Conservation (phyloP, 2,113 vertebrate species). For the Tenrec ecaudatus region DNA sequence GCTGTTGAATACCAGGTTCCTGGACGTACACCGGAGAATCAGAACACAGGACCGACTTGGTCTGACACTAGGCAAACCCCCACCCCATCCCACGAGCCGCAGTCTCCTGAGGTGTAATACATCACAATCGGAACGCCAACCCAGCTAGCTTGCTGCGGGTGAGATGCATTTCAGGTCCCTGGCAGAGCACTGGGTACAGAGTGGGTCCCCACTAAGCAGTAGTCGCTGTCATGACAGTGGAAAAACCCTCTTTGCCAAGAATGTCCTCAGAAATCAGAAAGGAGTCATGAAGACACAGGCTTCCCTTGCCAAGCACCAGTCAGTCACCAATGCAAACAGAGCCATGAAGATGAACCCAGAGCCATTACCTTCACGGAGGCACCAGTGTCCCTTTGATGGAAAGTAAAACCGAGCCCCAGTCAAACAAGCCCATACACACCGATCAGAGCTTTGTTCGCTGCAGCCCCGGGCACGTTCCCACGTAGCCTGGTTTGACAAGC, state of each 20-base stretch:
- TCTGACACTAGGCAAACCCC: background rate
- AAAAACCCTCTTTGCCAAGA: constrained; percentile 76
- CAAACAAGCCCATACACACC: constrained; percentile 87
- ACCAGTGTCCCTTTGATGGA: constrained; percentile 87
- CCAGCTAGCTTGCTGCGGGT: background rate
- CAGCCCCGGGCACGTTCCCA: constrained; percentile 85
- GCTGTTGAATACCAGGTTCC: background rate
- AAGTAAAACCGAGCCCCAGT: constrained; percentile 86
- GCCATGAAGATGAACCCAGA: constrained; percentile 81
- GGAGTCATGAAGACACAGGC: constrained; percentile 73
- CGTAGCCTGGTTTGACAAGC: constrained; percentile 87
- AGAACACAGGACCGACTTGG: background rate
- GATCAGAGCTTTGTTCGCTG: constrained; percentile 79
- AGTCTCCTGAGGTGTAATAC: background rate
- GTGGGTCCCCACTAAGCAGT: background rate
- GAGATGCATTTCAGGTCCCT: constrained; percentile 1
- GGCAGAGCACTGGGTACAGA: background rate
- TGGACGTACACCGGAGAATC: background rate
- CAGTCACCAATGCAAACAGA: constrained; percentile 90
- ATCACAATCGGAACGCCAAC: background rate
- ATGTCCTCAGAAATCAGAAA: constrained; percentile 81
- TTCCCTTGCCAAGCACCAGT: constrained; percentile 76
- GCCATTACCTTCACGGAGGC: constrained; percentile 81
- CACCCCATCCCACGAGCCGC: background rate
- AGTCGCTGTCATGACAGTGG: background rate